Conservation (phyloP, 2,113 vertebrate genomes). For the Apistogramma diplotaenia region DNA sequence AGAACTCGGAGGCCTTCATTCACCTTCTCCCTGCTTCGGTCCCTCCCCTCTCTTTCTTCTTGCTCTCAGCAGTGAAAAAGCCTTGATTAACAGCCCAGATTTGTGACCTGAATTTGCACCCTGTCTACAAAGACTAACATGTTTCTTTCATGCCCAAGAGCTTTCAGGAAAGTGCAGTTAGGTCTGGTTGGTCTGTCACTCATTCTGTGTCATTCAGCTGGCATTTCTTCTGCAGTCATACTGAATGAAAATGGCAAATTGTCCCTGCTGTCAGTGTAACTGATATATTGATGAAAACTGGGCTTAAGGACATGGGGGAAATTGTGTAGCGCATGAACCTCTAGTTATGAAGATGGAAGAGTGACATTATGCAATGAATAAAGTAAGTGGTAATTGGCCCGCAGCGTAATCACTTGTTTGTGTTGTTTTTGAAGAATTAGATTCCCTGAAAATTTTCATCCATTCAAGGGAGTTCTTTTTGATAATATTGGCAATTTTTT, state of each 20-base stretch:
- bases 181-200: slow-evolving; percentile 50
- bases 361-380: neutral
- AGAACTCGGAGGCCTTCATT: slow-evolving; percentile 27
- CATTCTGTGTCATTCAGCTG: slow-evolving; percentile 46
- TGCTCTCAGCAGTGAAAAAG: slow-evolving; percentile 55
- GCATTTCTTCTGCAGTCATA: neutral
- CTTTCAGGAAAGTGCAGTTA: slow-evolving; percentile 39
- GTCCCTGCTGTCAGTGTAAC: slow-evolving; percentile 41
- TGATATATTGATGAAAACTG: slow-evolving; percentile 20
- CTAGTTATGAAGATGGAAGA: slow-evolving; percentile 14
- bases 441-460: neutral
- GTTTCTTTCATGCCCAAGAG: slow-evolving; percentile 47
- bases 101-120: slow-evolving; percentile 56
- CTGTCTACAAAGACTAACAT: slow-evolving; percentile 28
- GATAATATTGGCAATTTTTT: neutral
- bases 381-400: slow-evolving; percentile 20
- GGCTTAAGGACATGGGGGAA: slow-evolving; percentile 11
- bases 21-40: slow-evolving; percentile 22
- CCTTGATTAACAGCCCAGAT: slow-evolving; percentile 48
- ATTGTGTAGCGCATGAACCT: neutral
- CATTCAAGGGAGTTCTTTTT: neutral
- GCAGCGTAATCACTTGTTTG: slow-evolving; percentile 12
- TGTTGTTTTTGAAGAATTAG: slow-evolving; percentile 2
- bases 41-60: slow-evolving; percentile 11
- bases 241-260: slow-evolving; percentile 46